These are phyloP conservation scores for Nestor notabilis DNA, from an alignment of 2,113 vertebrate genomes.

Conservation along the genomic window DNA sequence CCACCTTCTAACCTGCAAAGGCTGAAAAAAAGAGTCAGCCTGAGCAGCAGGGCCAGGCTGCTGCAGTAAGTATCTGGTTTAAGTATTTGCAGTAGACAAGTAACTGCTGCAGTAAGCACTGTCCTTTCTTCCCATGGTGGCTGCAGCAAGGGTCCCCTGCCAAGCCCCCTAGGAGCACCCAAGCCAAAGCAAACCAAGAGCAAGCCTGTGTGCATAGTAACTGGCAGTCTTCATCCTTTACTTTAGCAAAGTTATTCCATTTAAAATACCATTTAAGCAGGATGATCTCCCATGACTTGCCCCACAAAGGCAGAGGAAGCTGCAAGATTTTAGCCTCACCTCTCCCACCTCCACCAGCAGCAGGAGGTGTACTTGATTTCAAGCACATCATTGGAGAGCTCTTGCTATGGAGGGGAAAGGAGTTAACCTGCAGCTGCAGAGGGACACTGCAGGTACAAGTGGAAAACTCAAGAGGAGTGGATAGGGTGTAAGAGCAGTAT, in stretches of 20 bases:
- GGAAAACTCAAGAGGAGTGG: not conserved
- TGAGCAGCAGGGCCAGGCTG: not conserved
- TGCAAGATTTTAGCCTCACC: not conserved
- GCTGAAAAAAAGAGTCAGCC: not conserved
- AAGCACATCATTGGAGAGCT: not conserved
- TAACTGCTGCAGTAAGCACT: not conserved
- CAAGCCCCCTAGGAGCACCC: not conserved
- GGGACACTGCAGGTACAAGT: not conserved
- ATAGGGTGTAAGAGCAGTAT: not conserved
- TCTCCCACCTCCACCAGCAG: not conserved
- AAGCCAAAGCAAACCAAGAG: not conserved
- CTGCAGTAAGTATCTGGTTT: not conserved
- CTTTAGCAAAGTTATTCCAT: not conserved
- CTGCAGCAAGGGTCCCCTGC: not conserved
- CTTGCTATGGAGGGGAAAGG: not conserved
- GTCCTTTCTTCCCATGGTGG: fast-evolving
- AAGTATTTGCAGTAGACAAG: not conserved
- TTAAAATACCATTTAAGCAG: not conserved
- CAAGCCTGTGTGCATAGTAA: not conserved
- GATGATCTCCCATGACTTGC: not conserved
- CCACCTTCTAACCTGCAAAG: not conserved
- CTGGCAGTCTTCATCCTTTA: not conserved
- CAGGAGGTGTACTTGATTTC: not conserved
- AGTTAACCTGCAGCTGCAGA: not conserved
- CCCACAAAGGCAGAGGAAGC: not conserved